A percentile compares a stretch with the other conserved stretches of the same genome.
phyloP scores from a whole-genome alignment of 2,797 vertebrate genomes.

The Protonibea diacanthus region DNA sequence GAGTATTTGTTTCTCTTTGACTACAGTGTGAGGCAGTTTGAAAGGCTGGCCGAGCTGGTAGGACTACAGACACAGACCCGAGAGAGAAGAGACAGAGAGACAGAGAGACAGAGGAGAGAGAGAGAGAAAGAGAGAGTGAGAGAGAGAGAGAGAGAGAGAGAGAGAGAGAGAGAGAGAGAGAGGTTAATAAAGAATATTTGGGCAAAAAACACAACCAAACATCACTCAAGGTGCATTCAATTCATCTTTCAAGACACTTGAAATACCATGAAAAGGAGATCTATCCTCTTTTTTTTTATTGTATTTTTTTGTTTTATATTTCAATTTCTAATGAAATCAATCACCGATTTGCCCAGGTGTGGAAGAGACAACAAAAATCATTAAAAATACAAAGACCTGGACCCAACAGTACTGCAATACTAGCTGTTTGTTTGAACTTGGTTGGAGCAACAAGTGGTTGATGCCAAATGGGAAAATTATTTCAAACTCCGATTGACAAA shows the following conservation, averaged over 20 bases:
- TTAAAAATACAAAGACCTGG: constrained; percentile 57
- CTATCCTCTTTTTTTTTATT: constrained; percentile 22
- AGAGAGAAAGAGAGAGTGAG: constrained; percentile 29
- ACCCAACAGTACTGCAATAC: constrained; percentile 52
- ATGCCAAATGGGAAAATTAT: background rate
- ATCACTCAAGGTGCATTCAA: constrained; percentile 67
- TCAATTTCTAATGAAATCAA: constrained; percentile 34
- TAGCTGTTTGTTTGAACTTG: constrained; percentile 38
- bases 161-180: constrained; percentile 22
- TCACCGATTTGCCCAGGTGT: constrained; percentile 25
- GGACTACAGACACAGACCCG: constrained; percentile 74
- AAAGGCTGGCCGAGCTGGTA: constrained; percentile 87
- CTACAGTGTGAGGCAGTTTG: constrained; percentile 88
- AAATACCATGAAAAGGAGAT: constrained; percentile 37
- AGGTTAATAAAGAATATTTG: constrained; percentile 62
- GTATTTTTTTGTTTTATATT: constrained; percentile 21
- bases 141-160: constrained; percentile 10
- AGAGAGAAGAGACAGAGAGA: constrained; percentile 44
- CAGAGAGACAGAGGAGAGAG: constrained; percentile 20
- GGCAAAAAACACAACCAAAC: constrained; percentile 60
- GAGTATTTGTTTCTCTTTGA: constrained; percentile 81
- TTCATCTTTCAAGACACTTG: constrained; percentile 64
- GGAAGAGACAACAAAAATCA: constrained; percentile 48
- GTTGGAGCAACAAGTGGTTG: constrained; percentile 28
- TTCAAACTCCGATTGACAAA: background rate